Conservation (phyloP, 2,797 vertebrate species). For the Tolypeutes matacus region DNA sequence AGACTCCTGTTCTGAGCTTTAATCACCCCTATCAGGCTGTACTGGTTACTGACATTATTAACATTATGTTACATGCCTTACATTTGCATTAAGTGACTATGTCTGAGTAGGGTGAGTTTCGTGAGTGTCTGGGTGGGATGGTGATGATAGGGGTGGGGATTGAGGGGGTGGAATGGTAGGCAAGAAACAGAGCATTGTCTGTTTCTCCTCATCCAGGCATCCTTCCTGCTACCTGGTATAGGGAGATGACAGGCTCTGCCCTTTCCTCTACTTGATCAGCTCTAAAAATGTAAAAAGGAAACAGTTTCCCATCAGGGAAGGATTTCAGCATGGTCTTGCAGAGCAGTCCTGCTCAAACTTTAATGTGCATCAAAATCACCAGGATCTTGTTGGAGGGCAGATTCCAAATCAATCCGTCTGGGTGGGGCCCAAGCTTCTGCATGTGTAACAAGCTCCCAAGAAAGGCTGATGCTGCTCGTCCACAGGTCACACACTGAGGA, state of each 20-base stretch:
- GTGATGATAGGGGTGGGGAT: neutral
- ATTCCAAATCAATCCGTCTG: neutral
- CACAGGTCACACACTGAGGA: neutral
- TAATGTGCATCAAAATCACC: neutral
- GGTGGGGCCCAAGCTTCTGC: neutral
- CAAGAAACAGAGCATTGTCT: neutral
- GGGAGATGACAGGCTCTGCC: neutral
- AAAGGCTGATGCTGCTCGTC: neutral
- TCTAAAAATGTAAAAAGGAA: conserved; percentile 1
- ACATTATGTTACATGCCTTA: too few relatives aligned
- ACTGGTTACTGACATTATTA: neutral
- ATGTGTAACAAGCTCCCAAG: neutral
- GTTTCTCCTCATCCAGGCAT: neutral
- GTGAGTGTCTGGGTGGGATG: too few relatives aligned
- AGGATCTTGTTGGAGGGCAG: neutral
- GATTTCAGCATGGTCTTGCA: neutral
- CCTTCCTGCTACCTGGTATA: neutral
- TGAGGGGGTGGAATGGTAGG: neutral
- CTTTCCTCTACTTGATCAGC: neutral
- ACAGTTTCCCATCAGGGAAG: neutral
- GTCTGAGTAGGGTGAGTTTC: neutral
- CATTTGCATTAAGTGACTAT: neutral
- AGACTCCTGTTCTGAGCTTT: conserved; percentile 6
- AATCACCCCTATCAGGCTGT: neutral
- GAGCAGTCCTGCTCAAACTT: neutral